Percentiles rank a stretch among this genome's conserved stretches.
Evolutionary conservation across 2,113 vertebrate species (phyloP).

Genomic region (Aegotheles bennettii): DNA sequence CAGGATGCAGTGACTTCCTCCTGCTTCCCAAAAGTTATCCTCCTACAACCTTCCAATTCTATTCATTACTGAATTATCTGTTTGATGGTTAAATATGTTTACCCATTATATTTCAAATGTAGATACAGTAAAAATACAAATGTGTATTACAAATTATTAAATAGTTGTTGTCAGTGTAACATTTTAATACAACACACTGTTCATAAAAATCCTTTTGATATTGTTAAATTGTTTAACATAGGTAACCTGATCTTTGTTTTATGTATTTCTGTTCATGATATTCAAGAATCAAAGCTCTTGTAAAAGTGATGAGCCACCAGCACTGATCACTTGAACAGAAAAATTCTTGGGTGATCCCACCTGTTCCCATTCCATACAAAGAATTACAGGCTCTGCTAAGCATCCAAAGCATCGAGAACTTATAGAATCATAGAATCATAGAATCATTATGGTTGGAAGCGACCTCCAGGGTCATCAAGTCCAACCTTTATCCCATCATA

Average conservation of each 20-base stretch:
- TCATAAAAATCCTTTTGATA: not conserved
- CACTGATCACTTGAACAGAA: not conserved
- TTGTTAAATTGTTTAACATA: not conserved
- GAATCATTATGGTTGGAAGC: no score
- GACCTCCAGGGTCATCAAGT: no score
- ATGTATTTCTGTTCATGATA: not conserved
- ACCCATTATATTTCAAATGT: not conserved
- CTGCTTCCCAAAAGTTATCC: not conserved
- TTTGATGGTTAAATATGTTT: not conserved
- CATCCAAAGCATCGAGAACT: not conserved
- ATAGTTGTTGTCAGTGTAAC: not conserved
- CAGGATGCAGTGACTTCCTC: not conserved
- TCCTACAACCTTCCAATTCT: not conserved
- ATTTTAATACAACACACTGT: not conserved
- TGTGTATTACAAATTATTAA: not conserved
- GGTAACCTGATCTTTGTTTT: not conserved
- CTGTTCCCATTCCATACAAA: not conserved
- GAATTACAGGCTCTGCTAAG: not conserved
- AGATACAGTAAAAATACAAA: not conserved
- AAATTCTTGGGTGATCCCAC: not conserved
- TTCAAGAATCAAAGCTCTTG: not conserved
- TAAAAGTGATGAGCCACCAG: not conserved
- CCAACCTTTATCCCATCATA: no score
- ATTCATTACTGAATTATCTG: not conserved
- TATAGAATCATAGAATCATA: not conserved